Evolutionary conservation across 1,140 invertebrate genomes (phyloP), one percentile per base, ranked within the genome.

Genomic region (Acromyrmex heyeri): DNA sequence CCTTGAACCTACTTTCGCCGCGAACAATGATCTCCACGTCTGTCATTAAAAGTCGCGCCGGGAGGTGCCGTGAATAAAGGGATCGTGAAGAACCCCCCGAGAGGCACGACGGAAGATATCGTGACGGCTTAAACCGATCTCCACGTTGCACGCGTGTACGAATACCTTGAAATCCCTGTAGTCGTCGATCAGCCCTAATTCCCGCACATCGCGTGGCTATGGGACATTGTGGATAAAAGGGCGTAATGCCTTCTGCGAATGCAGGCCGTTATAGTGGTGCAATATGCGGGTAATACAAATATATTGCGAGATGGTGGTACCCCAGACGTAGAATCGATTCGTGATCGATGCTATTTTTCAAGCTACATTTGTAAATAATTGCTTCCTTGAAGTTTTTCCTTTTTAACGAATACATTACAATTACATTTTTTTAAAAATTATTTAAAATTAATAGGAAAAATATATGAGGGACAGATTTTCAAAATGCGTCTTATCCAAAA

Each of bases 141-240:
- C 24, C 27, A 10, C 2, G 8, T 7, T 12, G 78, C 59, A 30
- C 38, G 67, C 55, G 55, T 64, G 64, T 69, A 88, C 30, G 59
- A 21, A 67, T 24, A 67, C 76, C 76, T 87, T 86, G 55, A 83
- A 77, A 64, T 85, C 69, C 57, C 77, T 59, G 64, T 64, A 62
- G 83, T 88, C 88, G 91, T 92, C 88, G 85, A 93, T 92, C 90
- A 91, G 85, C 59, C 82, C 76, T 90, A 92, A 92, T 92, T 91
- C 91, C 78, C 86, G 65, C 85, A 86, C 85, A 24, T 87, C 57
- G 83, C 89, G 61, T 61, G 85, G 79, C 79, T 86, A 73, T 89
- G 85, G 86, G 64, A 87, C 72, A 77, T 67, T 76, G 48, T 86
- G 75, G 70, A 82, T 87, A 76, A 88, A 85, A 67, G 85, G 72